Evolutionary conservation across 2,888 invertebrate species (phyloP), one percentile per base, ranked within the genome.

Genomic region (Spodoptera picta): DNA sequence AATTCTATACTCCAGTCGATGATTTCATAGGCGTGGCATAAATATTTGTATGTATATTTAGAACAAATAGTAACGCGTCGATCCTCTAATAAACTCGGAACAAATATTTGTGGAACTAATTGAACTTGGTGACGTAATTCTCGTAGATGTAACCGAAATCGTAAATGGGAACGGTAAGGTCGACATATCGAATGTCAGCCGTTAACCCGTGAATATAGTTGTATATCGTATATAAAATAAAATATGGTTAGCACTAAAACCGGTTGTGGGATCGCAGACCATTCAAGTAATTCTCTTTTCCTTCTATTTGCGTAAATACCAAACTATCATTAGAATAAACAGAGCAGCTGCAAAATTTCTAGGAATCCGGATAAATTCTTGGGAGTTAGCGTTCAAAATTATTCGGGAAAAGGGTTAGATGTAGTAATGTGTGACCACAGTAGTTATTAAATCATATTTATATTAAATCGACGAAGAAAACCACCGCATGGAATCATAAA

Each of bases 71-170:
- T 65, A 55, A n/a, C 59, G 41, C 58, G 56, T 50, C 56, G 55
- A 64, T 65, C 51, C 24, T 63, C 49, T 50, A 43, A 53, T 59
- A 65, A 67, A 60, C 52, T 56, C 47, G 9, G 49, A 52, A 51
- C 65, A 55, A 72, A 77, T 78, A 77, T 78, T 75, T 80, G 69
- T 62, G 60, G 56, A 65, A 69, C 54, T 79, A 77, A 77, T 77
- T 79, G 71, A 72, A 66, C 56, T 64, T 63, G 59, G 55, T 79
- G 77, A 76, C 70, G 73, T 71, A 65, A 74, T 48, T 1, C 7
- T 36, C 36, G 60, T 54, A 61, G 59, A 73, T 65, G 54, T 72
- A 66, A 78, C 65, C 49, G 76, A 75, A 73, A 65, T 71, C 57
- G 75, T 69, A 70, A 70, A 72, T 75, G 71, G 75, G 72, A 65